Conservation (phyloP, 2,113 vertebrate species). For the Rhinolophus ferrumequinum region DNA sequence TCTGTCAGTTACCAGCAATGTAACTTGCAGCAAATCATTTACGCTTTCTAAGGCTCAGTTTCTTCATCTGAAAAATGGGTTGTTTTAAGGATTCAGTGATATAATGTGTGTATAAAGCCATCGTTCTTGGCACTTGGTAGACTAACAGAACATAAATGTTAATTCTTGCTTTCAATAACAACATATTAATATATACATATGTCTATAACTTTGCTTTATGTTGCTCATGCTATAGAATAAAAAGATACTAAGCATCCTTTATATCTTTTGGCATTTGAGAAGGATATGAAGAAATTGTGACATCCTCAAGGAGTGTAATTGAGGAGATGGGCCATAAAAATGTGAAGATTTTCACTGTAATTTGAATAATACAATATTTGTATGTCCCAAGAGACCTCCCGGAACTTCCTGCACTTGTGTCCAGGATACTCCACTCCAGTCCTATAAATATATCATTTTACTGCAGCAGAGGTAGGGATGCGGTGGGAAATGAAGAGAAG, state of each 20-base stretch:
- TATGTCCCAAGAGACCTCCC: not conserved
- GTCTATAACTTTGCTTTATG: constrained; percentile 26
- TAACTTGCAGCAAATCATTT: not conserved
- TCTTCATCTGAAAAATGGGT: not conserved
- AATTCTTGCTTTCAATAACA: not conserved
- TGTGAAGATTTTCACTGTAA: not conserved
- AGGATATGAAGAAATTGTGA: not conserved
- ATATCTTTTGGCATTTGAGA: not conserved
- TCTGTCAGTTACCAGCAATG: not conserved
- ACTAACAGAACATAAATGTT: not conserved
- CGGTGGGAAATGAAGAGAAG: not conserved
- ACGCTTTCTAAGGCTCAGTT: not conserved
- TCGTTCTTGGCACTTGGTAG: not conserved
- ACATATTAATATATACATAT: not conserved
- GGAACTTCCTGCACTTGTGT: not conserved
- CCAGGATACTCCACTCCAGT: not conserved
- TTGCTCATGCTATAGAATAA: not conserved
- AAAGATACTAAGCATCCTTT: not conserved
- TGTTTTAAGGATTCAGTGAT: not conserved
- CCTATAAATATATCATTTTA: not conserved
- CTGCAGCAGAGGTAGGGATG: not conserved
- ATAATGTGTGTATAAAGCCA: not conserved
- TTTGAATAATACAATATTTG: not conserved
- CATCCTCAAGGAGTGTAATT: not conserved
- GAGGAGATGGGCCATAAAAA: not conserved